phyloP scores from a whole-genome alignment of 2,888 invertebrate genomes.

The Minunthozetes semirufus region DNA sequence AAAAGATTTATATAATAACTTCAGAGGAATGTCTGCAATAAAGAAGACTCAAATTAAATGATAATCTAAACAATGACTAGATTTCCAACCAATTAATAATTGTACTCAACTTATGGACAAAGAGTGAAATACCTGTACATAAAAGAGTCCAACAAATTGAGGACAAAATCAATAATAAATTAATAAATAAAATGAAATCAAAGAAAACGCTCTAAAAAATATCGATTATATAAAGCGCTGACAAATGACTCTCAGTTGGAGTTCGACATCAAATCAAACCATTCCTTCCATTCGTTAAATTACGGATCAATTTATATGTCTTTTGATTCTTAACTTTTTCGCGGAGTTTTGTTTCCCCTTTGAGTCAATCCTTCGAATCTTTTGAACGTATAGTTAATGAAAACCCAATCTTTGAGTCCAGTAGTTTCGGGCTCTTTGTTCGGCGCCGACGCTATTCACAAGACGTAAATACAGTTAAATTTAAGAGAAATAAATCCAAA shows the following conservation, averaged over 20 bases:
- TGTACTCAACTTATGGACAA: not conserved
- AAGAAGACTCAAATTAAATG: not conserved
- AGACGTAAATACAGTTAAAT: slow-evolving; percentile 42
- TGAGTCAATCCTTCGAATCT: slow-evolving; percentile 96
- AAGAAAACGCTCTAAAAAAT: not conserved
- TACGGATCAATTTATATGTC: not conserved
- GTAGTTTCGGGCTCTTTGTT: slow-evolving; percentile 73
- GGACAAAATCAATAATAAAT: not conserved
- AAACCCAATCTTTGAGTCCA: slow-evolving; percentile 97
- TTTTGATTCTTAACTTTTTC: slow-evolving; percentile 35
- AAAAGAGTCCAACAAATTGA: not conserved
- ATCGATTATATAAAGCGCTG: not conserved
- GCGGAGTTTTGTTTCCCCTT: slow-evolving; percentile 52
- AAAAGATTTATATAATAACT: not conserved
- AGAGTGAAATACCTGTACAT: not conserved
- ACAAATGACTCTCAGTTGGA: not conserved
- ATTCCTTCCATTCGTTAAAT: not conserved
- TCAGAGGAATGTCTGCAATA: not conserved
- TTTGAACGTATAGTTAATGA: slow-evolving; percentile 99
- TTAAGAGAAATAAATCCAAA: not conserved
- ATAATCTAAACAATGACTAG: not conserved
- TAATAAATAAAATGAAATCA: not conserved
- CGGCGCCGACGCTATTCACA: slow-evolving; percentile 73
- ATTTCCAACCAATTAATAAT: not conserved
- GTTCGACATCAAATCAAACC: not conserved